phyloP scores from a whole-genome alignment of 2,797 vertebrate species.

The Morus bassanus region DNA sequence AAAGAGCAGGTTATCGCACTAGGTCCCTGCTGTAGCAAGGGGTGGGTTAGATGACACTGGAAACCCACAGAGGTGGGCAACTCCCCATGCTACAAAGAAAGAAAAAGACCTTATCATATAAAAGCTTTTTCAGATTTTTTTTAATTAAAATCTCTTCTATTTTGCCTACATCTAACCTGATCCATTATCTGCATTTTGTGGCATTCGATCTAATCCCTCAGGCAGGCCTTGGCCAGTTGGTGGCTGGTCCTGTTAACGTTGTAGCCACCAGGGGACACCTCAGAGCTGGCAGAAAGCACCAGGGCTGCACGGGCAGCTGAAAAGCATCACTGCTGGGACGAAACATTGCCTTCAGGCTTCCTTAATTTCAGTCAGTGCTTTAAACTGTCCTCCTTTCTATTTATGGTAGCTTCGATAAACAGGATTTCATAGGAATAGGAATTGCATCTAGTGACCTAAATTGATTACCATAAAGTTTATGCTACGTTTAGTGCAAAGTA shows the following conservation, averaged over 20 bases:
- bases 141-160: background rate
- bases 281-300: background rate
- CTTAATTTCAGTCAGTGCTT: background rate
- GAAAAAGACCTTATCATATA: fast-evolving
- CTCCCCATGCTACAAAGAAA: background rate
- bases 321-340: background rate
- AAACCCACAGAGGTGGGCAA: background rate
- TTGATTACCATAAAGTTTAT: background rate
- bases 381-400: background rate
- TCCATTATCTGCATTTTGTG: background rate
- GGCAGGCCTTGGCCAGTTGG: background rate
- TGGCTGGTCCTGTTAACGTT: background rate
- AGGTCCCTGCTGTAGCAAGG: background rate
- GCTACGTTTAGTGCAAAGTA: background rate
- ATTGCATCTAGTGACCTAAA: background rate
- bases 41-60: background rate
- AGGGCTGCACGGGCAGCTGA: background rate
- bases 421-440: background rate
- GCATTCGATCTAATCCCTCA: background rate
- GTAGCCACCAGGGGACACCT: background rate
- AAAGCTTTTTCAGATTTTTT: background rate
- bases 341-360: background rate
- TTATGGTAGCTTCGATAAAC: background rate
- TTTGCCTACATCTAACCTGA: background rate
- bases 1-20: background rate